A percentile compares a stretch with the other conserved stretches of the same genome.
Evolutionary conservation across 2,888 invertebrate species (phyloP).

Genomic region (Bellardia pandia): DNA sequence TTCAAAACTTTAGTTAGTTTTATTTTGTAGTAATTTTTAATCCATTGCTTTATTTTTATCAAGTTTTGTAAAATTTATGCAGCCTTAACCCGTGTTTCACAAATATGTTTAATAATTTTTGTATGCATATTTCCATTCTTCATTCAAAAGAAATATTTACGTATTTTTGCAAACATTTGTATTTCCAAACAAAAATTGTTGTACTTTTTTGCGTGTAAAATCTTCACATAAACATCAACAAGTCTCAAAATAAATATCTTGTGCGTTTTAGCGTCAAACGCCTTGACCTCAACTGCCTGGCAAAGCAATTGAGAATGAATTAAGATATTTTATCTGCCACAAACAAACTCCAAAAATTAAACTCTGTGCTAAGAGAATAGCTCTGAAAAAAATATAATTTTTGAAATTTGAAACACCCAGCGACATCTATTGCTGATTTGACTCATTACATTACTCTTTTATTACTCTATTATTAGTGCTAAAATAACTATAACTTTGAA

Average conservation of each 20-base stretch:
- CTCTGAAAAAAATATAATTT: not conserved
- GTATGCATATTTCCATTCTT: no score
- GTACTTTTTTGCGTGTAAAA: not conserved
- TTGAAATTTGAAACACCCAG: not conserved
- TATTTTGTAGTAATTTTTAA: no score
- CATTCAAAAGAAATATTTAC: no score
- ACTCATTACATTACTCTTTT: constrained; percentile 22
- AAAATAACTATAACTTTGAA: not conserved
- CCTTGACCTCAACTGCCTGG: constrained; percentile 16
- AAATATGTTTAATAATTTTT: no score
- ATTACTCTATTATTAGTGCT: constrained; percentile 11
- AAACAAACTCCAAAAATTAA: not conserved
- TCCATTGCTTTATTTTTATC: no score
- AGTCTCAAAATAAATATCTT: not conserved
- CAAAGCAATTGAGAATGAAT: constrained; percentile 28
- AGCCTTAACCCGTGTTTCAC: no score
- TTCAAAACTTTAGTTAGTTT: no score
- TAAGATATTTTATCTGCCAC: not conserved
- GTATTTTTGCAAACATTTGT: no score
- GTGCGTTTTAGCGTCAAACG: not conserved
- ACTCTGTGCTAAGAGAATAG: constrained; percentile 4
- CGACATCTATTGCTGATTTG: constrained; percentile 52
- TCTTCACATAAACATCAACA: not conserved
- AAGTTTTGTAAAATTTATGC: no score
- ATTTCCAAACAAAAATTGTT: no score